Evolutionary conservation across 2,113 vertebrate species (phyloP).

Genomic region (Tragelaphus scriptus): DNA sequence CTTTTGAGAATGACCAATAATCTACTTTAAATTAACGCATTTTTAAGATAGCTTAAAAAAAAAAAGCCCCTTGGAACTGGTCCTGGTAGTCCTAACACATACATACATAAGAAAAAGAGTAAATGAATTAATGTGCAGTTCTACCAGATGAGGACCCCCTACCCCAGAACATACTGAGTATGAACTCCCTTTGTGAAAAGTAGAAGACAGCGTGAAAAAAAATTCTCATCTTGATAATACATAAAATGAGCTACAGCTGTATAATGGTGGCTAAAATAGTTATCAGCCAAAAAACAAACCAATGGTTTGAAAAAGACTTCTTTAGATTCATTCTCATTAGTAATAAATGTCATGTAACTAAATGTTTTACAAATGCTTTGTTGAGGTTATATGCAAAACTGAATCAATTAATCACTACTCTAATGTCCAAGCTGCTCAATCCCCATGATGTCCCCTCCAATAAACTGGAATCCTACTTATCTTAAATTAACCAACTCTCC

Average conservation of each 20-base stretch:
- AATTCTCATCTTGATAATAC: background rate
- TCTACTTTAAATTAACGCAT: background rate
- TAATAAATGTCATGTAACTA: background rate
- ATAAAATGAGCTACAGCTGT: background rate
- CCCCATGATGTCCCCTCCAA: background rate
- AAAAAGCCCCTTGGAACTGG: background rate
- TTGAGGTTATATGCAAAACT: background rate
- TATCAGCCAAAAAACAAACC: background rate
- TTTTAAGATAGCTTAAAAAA: background rate
- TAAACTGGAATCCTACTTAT: background rate
- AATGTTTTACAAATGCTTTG: background rate
- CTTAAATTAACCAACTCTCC: background rate
- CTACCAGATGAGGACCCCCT: background rate
- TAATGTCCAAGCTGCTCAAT: background rate
- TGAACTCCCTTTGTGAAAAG: background rate
- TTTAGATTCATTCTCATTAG: background rate
- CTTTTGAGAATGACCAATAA: background rate
- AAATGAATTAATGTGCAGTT: background rate
- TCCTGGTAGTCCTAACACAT: background rate
- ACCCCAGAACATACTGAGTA: background rate
- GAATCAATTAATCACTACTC: background rate
- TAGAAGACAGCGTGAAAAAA: background rate
- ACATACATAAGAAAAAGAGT: background rate
- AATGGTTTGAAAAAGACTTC: background rate
- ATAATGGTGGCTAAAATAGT: background rate